phyloP scores from a whole-genome alignment of 2,888 invertebrate genomes.

The Papilio gigon region DNA sequence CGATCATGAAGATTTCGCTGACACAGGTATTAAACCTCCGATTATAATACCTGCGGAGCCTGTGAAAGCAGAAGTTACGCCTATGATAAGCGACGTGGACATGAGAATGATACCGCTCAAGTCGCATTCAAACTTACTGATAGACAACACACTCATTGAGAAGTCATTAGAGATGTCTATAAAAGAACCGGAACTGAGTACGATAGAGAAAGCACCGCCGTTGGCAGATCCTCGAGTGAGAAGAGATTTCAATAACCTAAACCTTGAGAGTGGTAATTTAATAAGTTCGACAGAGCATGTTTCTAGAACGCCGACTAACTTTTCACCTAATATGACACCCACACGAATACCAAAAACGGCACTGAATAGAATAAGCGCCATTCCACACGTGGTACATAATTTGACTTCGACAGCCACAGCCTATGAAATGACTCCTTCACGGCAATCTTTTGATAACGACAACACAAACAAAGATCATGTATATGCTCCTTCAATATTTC shows the following conservation, averaged over 20 bases:
- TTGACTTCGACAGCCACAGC: constrained; percentile 56
- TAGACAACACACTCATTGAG: background rate
- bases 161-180: constrained; percentile 33
- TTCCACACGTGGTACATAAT: constrained; percentile 47
- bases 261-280: constrained; percentile 15
- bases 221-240: constrained; percentile 62
- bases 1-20: constrained; percentile 59
- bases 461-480: constrained; percentile 61
- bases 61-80: constrained; percentile 53
- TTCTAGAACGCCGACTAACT: constrained; percentile 22
- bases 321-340: constrained; percentile 40
- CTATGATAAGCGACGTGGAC: constrained; percentile 63
- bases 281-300: constrained; percentile 1
- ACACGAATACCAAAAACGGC: constrained; percentile 36
- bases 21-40: constrained; percentile 56
- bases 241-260: constrained; percentile 53
- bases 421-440: constrained; percentile 60
- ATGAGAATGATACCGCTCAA: constrained; percentile 62
- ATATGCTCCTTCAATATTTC: constrained; percentile 65
- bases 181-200: constrained; percentile 45
- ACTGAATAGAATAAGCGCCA: constrained; percentile 40
- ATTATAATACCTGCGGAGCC: constrained; percentile 73
- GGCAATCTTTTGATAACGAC: constrained; percentile 58
- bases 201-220: constrained; percentile 45
- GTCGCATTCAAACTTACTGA: background rate